Conservation (phyloP, 1,140 invertebrate genomes). For the Musca domestica region DNA sequence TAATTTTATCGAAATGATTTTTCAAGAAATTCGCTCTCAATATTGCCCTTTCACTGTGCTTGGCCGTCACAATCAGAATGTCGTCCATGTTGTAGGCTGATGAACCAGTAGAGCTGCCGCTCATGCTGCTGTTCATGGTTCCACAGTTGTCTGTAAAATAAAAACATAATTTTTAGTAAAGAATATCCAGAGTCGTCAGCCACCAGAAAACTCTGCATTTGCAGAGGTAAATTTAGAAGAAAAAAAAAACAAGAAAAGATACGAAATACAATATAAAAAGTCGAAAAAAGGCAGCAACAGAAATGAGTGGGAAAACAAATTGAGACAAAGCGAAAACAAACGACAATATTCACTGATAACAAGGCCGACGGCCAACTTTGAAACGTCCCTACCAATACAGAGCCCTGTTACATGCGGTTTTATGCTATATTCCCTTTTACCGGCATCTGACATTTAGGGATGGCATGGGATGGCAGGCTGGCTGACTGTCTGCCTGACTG, state of each 20-base stretch:
- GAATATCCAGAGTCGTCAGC: conserved; percentile 7
- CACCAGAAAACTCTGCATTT: not conserved
- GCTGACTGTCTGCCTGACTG: no score
- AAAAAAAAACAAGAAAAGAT: conserved; percentile 34
- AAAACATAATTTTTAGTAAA: conserved; percentile 36
- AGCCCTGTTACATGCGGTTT: no score
- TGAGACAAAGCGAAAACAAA: no score
- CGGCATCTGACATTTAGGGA: no score
- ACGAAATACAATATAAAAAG: no score
- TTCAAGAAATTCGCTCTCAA: conserved; percentile 78
- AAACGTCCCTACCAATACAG: no score
- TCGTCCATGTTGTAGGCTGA: conserved; percentile 68
- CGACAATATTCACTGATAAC: no score
- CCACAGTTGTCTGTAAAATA: conserved; percentile 54
- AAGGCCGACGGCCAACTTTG: no score
- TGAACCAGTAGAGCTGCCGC: conserved; percentile 28
- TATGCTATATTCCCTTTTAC: no score
- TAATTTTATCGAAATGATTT: conserved; percentile 78
- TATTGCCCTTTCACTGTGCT: conserved; percentile 69
- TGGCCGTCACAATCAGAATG: conserved; percentile 74
- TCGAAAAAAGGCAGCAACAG: no score
- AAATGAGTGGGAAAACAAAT: no score
- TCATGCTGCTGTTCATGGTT: conserved; percentile 46
- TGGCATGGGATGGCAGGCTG: no score
- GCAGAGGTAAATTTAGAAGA: conserved; percentile 35